Evolutionary conservation across 2,888 invertebrate species (phyloP), one percentile per base, ranked within the genome.

Genomic region (Philopedon plagiatum): DNA sequence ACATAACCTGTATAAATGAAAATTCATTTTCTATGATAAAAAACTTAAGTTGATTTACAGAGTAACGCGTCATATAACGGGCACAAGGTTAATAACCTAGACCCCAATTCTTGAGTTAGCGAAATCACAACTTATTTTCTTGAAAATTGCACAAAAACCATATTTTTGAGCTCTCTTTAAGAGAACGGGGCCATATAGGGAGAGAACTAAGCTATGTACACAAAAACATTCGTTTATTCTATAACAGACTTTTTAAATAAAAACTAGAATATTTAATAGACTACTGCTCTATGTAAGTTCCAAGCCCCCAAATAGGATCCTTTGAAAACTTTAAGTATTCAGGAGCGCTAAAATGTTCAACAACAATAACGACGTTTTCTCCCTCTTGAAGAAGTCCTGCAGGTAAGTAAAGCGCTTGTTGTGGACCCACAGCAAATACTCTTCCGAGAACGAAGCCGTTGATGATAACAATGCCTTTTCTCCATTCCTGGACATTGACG

Each of bases 391-490:
- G 87, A 83, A 92, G 89, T 0, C 93, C 90, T 0, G 91, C 93
- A 0, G 97, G 96, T 23, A 96, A 86, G 83, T 94, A 97, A 0
- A 96, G 86, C 0, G 94, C 94, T 71, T 92, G 87, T 84, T 95
- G 94, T 0, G 97, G 97, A 0, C 96, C 96, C 21, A 89, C 87
- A 0, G 87, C 81, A 0, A 92, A 91, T 84, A 96, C 95, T 51
- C 96, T 89, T 0, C 96, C 96, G 19, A 97, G 87, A 82, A 96
- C 95, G 80, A 93, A 90, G 0, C 93, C 94, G 82, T 97, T 97
- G 0, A 97, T 85, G 84, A 94, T 93, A 0, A 93, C 91, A 71
- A 93, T 89, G 0, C 96, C 96, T 87, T 96, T 96, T 67, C 89
- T 90, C 97, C 96, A 97, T 13, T 90, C 90, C 51, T 88, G 86